These are phyloP conservation scores for Pachypeltis micranthus DNA, from an alignment of 1,140 invertebrate genomes.

Conservation along the genomic window DNA sequence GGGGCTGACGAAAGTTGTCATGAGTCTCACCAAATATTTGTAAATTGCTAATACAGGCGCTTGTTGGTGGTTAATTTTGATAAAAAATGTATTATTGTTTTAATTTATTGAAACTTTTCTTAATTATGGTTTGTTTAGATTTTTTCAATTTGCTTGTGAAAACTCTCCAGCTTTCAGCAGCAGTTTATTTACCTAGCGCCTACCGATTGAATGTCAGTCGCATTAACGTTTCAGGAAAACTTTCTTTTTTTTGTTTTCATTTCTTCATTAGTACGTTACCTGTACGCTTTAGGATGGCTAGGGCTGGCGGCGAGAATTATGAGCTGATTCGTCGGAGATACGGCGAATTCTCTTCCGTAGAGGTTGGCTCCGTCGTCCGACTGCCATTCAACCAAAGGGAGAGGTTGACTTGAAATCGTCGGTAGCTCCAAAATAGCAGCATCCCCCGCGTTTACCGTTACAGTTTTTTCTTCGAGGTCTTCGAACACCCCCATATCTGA, in stretches of 20 bases:
- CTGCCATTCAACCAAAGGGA: slow-evolving; percentile 73
- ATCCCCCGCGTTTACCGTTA: slow-evolving; percentile 59
- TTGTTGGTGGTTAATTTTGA: no score
- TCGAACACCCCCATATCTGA: slow-evolving; percentile 75
- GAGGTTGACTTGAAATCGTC: slow-evolving; percentile 65
- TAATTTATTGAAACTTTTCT: no score
- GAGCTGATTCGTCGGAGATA: slow-evolving; percentile 58
- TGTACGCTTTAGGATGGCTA: slow-evolving; percentile 59
- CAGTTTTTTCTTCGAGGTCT: slow-evolving; percentile 49
- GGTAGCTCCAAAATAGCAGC: slow-evolving; percentile 72
- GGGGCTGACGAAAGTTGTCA: no score
- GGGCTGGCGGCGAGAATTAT: slow-evolving; percentile 64
- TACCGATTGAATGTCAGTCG: not conserved
- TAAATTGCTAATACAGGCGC: no score
- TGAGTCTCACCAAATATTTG: no score
- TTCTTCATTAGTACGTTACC: slow-evolving; percentile 36
- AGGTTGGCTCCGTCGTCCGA: slow-evolving; percentile 52
- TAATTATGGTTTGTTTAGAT: no score
- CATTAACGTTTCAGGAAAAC: not conserved
- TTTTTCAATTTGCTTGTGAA: no score
- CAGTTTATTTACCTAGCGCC: not conserved
- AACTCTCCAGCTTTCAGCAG: no score
- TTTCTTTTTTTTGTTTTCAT: not conserved
- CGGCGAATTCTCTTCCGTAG: slow-evolving; percentile 70
- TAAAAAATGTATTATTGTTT: no score